A percentile compares a stretch with the other conserved stretches of the same genome.
phyloP scores from a whole-genome alignment of 2,797 vertebrate genomes.

The Macroramphosus scolopax region DNA sequence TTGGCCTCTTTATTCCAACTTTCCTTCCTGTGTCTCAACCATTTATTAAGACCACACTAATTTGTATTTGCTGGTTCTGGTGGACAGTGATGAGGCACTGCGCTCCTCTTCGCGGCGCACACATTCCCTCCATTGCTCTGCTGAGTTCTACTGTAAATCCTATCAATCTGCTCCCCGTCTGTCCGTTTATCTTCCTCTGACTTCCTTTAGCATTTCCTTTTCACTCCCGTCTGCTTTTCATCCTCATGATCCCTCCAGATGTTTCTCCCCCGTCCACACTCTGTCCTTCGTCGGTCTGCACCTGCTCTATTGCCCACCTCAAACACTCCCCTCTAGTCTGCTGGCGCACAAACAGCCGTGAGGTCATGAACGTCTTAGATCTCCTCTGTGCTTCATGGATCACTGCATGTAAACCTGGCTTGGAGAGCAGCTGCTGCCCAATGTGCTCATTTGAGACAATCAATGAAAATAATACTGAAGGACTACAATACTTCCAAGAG shows the following conservation, averaged over 20 bases:
- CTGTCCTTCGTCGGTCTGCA: slow-evolving; percentile 38
- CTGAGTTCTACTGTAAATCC: slow-evolving; percentile 31
- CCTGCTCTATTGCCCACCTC: slow-evolving; percentile 47
- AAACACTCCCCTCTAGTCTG: slow-evolving; percentile 26
- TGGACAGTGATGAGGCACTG: slow-evolving; percentile 19
- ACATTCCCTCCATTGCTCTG: slow-evolving; percentile 14
- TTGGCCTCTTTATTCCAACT: slow-evolving; percentile 13
- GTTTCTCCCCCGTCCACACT: slow-evolving; percentile 41
- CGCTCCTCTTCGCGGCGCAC: slow-evolving; percentile 10
- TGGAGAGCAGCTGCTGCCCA: slow-evolving; percentile 65
- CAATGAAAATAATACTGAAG: slow-evolving; percentile 58
- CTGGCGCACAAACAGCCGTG: slow-evolving; percentile 35
- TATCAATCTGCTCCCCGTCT: background rate
- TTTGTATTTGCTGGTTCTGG: slow-evolving; percentile 31
- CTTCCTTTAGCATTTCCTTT: too few relatives aligned
- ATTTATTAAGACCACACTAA: slow-evolving; percentile 16
- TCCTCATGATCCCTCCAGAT: slow-evolving; percentile 51
- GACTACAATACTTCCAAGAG: slow-evolving; percentile 52
- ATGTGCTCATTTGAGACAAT: slow-evolving; percentile 62
- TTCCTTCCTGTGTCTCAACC: slow-evolving; percentile 5
- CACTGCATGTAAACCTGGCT: slow-evolving; percentile 36
- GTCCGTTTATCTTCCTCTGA: slow-evolving; percentile 8
- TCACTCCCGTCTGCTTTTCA: slow-evolving; percentile 25
- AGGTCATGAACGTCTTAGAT: slow-evolving; percentile 44
- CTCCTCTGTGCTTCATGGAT: slow-evolving; percentile 28